These are phyloP conservation scores for Philaenus spumarius DNA, from an alignment of 1,140 invertebrate species.

Conservation along the genomic window DNA sequence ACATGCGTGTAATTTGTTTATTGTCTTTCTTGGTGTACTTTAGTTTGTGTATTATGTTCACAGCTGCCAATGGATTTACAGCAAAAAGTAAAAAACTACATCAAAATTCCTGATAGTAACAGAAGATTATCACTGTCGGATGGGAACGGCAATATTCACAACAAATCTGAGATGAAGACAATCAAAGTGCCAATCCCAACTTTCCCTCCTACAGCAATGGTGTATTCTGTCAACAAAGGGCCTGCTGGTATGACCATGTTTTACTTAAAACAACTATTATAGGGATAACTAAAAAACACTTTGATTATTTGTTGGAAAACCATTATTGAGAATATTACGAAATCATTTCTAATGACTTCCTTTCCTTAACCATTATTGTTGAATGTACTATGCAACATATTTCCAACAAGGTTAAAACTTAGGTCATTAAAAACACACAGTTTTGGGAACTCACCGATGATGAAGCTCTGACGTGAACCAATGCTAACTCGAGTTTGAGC, in stretches of 20 bases:
- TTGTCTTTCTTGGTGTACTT: no score
- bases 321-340: slow-evolving; percentile 6
- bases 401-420: no score
- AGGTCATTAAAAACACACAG: no score
- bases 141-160: slow-evolving; percentile 35
- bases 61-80: slow-evolving; percentile 87
- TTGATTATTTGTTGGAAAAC: no score
- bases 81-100: slow-evolving; percentile 74
- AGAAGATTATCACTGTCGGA: slow-evolving; percentile 43
- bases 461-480: no score
- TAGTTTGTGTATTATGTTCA: slow-evolving; percentile 39
- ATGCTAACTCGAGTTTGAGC: no score
- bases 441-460: no score
- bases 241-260: slow-evolving; percentile 31
- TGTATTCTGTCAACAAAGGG: slow-evolving; percentile 65
- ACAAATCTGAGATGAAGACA: slow-evolving; percentile 52
- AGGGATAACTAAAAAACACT: no score
- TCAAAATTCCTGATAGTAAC: slow-evolving; percentile 52
- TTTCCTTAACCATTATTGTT: no score
- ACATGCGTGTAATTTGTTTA: no score
- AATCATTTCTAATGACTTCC: background rate
- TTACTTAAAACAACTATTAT: no score
- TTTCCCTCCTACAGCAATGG: slow-evolving; percentile 83
- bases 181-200: slow-evolving; percentile 76
- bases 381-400: no score